Conservation (phyloP, 2,113 vertebrate species). For the Aphyosemion australe region DNA sequence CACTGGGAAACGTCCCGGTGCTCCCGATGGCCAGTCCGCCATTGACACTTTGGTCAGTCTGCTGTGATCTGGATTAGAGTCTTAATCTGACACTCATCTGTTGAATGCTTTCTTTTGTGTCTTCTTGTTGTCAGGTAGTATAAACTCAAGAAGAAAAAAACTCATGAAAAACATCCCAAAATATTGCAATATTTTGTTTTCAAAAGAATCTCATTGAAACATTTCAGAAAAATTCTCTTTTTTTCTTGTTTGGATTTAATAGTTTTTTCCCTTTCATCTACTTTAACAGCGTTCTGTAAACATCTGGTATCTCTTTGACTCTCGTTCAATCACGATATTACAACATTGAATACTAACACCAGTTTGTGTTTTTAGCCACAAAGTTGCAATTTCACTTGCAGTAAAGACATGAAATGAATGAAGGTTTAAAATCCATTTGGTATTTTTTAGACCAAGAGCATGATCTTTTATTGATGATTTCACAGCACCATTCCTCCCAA, state of each 20-base stretch:
- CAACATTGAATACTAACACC: too few species aligned
- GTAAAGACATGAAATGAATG: not conserved
- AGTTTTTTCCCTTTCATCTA: not conserved
- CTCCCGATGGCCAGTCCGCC: too few species aligned
- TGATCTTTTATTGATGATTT: constrained; percentile 21
- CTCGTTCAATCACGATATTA: not conserved
- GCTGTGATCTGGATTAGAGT: too few species aligned
- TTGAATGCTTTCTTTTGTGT: too few species aligned
- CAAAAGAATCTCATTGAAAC: not conserved
- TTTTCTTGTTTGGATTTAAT: not conserved
- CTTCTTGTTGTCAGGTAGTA: too few species aligned
- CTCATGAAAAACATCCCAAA: too few species aligned
- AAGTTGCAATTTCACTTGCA: not conserved
- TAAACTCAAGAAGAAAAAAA: too few species aligned
- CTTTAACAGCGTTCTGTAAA: not conserved
- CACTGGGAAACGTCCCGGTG: too few species aligned
- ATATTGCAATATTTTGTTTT: not conserved
- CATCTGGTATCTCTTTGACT: not conserved
- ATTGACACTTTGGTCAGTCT: too few species aligned
- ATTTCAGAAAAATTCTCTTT: not conserved
- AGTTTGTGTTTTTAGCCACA: not conserved
- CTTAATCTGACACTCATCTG: too few species aligned
- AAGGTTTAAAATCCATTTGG: not conserved
- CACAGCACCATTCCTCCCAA: not conserved
- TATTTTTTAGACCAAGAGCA: constrained; percentile 3